Evolutionary conservation across 2,113 vertebrate species (phyloP).

Genomic region (Eretmochelys imbricata): DNA sequence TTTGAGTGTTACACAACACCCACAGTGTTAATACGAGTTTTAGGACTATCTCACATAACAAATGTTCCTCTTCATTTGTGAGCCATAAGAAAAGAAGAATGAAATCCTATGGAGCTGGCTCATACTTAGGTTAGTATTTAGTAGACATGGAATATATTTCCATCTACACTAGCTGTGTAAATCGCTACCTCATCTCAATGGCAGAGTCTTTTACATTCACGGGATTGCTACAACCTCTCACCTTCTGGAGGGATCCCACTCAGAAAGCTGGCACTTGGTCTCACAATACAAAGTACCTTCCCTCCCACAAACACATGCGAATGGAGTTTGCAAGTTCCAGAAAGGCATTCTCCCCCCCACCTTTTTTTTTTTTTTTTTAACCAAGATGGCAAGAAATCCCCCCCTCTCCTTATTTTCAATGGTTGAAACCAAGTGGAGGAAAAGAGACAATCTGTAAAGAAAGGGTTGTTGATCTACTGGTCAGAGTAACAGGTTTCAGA

Average conservation of each 20-base stretch:
- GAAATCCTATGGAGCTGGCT: accelerated
- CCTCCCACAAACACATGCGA: background rate
- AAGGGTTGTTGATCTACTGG: background rate
- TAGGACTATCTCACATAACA: background rate
- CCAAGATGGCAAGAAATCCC: background rate
- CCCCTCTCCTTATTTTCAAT: background rate
- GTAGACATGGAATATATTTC: background rate
- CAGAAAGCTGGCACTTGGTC: background rate
- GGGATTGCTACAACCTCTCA: background rate
- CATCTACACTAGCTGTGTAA: accelerated
- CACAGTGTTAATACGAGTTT: background rate
- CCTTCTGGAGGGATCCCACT: background rate
- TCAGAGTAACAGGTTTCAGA: too few relatives aligned
- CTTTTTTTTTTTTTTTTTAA: background rate
- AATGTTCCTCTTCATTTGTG: background rate
- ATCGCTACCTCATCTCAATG: accelerated
- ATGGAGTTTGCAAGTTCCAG: background rate
- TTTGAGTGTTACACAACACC: background rate
- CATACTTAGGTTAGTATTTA: accelerated
- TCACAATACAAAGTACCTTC: accelerated
- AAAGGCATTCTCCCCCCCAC: accelerated
- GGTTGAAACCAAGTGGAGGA: background rate
- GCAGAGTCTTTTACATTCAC: accelerated
- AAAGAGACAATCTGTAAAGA: accelerated
- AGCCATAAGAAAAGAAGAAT: accelerated